Conservation (phyloP, 2,113 vertebrate species). For the Heterocephalus glaber region DNA sequence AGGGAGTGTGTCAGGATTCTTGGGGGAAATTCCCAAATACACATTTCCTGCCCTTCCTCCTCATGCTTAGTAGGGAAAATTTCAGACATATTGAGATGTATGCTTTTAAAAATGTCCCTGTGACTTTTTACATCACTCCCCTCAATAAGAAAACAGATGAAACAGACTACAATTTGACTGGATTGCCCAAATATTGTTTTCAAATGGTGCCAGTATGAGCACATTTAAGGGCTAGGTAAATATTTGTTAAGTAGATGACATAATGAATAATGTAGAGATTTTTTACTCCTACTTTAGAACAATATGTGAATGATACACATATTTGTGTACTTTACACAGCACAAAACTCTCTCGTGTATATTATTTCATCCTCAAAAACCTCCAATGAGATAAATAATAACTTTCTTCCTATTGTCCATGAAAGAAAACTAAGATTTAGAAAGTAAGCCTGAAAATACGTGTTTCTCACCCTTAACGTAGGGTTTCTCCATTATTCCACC, state of each 20-base stretch:
- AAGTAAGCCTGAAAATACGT: neutral
- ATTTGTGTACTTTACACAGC: neutral
- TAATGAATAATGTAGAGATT: neutral
- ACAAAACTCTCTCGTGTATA: neutral
- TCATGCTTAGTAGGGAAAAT: neutral
- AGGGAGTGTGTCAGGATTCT: neutral
- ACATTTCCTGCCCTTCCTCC: neutral
- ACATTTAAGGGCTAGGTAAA: neutral
- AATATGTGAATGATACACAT: neutral
- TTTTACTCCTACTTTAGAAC: neutral
- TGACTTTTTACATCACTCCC: neutral
- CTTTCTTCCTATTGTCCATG: neutral
- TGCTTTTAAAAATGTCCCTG: neutral
- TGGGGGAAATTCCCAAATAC: neutral
- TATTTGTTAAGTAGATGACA: neutral
- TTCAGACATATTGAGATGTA: neutral
- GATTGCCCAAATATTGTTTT: neutral
- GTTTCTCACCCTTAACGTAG: neutral
- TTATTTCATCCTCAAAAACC: neutral
- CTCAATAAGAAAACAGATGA: neutral
- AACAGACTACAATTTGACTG: neutral
- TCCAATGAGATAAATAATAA: neutral
- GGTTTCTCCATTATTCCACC: neutral
- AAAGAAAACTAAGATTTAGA: constrained; percentile 36
- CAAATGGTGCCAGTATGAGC: neutral